A percentile compares a stretch with the other conserved stretches of the same genome.
Evolutionary conservation across 2,113 vertebrate species (phyloP).

Genomic region (Bolborhynchus lineola): DNA sequence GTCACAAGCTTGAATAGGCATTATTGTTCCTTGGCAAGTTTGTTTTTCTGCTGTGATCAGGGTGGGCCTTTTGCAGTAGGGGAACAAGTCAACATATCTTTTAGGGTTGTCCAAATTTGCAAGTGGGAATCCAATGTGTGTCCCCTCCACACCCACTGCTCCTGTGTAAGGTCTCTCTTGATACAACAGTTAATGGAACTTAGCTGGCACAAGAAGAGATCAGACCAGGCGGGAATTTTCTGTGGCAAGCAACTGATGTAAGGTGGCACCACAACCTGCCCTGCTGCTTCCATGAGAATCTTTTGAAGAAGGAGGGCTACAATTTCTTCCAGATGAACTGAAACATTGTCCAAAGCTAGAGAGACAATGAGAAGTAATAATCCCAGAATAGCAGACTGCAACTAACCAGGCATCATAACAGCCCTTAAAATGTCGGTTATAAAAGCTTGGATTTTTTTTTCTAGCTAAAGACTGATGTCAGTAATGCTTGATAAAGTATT

Average conservation of each 20-base stretch:
- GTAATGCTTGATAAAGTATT: neutral
- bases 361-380: neutral
- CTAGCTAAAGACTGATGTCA: neutral
- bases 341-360: neutral
- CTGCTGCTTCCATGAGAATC: neutral
- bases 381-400: neutral
- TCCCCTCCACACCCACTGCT: accelerated
- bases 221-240: neutral
- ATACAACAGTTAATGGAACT: neutral
- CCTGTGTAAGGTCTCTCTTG: neutral
- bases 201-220: neutral
- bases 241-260: neutral
- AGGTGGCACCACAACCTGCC: neutral
- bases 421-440: neutral
- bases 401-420: neutral
- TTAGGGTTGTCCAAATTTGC: neutral
- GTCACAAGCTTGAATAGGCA: no score
- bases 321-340: neutral
- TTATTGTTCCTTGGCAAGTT: neutral
- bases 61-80: neutral
- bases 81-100: neutral
- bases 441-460: accelerated
- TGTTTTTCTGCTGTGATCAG: neutral
- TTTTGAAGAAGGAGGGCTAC: neutral
- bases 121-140: accelerated